These are phyloP conservation scores for Eremophila alpestris DNA, from an alignment of 2,797 vertebrate genomes.

Conservation along the genomic window DNA sequence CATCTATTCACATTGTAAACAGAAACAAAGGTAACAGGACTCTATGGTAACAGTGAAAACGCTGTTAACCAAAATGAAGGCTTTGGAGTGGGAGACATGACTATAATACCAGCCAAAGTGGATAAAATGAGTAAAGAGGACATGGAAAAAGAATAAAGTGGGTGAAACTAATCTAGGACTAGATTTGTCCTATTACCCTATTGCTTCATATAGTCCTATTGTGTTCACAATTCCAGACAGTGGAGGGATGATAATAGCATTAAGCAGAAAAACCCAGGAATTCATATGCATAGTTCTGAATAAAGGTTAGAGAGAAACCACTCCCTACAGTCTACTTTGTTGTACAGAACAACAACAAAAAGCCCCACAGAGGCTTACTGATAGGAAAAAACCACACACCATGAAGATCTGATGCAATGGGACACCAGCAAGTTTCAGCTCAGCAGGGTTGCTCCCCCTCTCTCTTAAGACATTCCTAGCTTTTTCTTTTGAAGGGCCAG, in stretches of 20 bases:
- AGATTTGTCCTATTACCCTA: background rate
- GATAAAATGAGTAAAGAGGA: background rate
- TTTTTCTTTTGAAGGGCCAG: background rate
- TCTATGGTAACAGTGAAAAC: conserved; percentile 1
- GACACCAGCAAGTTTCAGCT: background rate
- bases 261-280: background rate
- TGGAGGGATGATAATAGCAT: background rate
- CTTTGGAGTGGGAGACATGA: background rate
- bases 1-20: conserved; percentile 4
- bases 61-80: conserved; percentile 24
- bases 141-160: background rate
- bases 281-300: background rate
- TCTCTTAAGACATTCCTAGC: background rate
- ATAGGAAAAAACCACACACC: background rate
- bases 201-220: background rate
- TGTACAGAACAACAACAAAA: background rate
- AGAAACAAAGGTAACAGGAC: conserved; percentile 1
- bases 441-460: background rate
- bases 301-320: background rate
- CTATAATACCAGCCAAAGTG: background rate
- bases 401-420: background rate
- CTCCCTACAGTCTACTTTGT: background rate
- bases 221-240: background rate
- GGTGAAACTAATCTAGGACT: background rate
- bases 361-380: background rate